phyloP scores from a whole-genome alignment of 2,888 invertebrate species.

The Dendrolimus houi region DNA sequence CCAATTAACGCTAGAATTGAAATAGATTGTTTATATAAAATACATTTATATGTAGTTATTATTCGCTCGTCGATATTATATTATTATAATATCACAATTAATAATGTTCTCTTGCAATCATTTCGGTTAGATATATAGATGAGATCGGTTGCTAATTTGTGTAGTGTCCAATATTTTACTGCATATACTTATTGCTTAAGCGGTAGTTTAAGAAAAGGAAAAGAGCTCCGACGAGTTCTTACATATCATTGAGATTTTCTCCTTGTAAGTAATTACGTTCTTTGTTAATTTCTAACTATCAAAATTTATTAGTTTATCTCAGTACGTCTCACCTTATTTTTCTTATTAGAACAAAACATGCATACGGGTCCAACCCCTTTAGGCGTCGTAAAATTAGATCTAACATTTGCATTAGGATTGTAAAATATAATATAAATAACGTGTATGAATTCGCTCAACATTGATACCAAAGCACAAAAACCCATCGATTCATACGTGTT shows the following conservation, averaged over 20 bases:
- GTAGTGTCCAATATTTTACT: slow-evolving; percentile 44
- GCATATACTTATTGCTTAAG: slow-evolving; percentile 64
- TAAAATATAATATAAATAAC: slow-evolving; percentile 51
- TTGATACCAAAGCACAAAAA: slow-evolving; percentile 76
- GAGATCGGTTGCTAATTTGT: slow-evolving; percentile 51
- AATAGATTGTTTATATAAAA: slow-evolving; percentile 8
- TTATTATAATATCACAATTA: slow-evolving; percentile 2
- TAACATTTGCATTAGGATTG: slow-evolving; percentile 69
- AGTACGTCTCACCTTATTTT: slow-evolving; percentile 43
- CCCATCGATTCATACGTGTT: slow-evolving; percentile 72
- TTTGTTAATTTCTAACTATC: slow-evolving; percentile 31
- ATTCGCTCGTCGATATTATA: background rate
- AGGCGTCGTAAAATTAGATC: slow-evolving; percentile 68
- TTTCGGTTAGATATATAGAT: background rate
- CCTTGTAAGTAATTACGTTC: slow-evolving; percentile 56
- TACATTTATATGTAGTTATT: slow-evolving; percentile 4
- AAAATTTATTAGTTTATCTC: slow-evolving; percentile 48
- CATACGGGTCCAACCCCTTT: slow-evolving; percentile 74
- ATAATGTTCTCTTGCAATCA: slow-evolving; percentile 3
- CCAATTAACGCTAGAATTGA: background rate
- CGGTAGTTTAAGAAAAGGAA: slow-evolving; percentile 64
- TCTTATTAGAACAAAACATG: slow-evolving; percentile 61
- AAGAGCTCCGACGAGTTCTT: slow-evolving; percentile 68
- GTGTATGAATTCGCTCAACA: slow-evolving; percentile 71
- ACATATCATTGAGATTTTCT: slow-evolving; percentile 75